Evolutionary conservation across 2,888 invertebrate genomes (phyloP), one percentile per base, ranked within the genome.

Genomic region (Macrosiphum euphorbiae): DNA sequence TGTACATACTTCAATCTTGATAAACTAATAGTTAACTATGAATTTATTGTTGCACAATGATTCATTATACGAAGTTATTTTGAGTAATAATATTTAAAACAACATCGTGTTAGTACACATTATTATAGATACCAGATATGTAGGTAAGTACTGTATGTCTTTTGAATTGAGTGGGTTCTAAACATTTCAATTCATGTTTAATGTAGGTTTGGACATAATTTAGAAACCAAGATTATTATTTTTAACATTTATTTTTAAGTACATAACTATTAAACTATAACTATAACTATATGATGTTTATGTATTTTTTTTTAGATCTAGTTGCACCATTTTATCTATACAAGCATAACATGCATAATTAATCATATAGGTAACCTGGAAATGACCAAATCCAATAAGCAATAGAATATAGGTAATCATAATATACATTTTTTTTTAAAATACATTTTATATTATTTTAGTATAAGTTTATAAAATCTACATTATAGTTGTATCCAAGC

Each of bases 1-100:
- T 88, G 88, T 78, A n/a, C 55, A 55, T 55, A 52, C 28, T 88
- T 78, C 67, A n/a, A 92, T 92, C 92, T 92, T 92, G 92, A 92
- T 92, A 92, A 92, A 50, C 92, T 92, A 88, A 92, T 88, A 88
- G 92, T 92, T 92, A 92, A 92, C 92, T 92, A 92, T 41, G 78
- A 78, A 92, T 92, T 92, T 92, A 92, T 92, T 92, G 92, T 78
- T 55, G 87, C 61, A 8, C 61, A 41, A 61, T 92, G 61, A 87
- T 87, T 92, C 92, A 92, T 87, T 92, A 92, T 67, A 87, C 50
- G 16, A 13, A 92, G 87, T 87, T 92, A 92, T 92, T 92, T 92
- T 47, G 35, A 92, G 86, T 86, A 87, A 67, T 92, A 92, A 47
- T 87, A 61, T 92, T 92, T 87, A 92, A 61, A 92, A 61, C 11